Conservation (phyloP, 2,113 vertebrate species). For the Myiagra hebetior region DNA sequence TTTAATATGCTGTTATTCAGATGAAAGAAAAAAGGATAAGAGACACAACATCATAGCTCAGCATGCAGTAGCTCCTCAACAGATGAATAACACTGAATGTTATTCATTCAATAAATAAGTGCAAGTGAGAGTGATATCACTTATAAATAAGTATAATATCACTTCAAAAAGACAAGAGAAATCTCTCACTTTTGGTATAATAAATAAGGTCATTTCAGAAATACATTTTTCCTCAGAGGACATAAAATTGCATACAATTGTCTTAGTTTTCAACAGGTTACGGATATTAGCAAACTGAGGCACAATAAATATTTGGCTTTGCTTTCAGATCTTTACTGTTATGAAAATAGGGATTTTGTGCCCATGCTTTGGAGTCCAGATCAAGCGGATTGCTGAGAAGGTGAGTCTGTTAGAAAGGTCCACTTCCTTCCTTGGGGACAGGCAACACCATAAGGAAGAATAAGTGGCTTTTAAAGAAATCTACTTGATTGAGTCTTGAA, state of each 20-base stretch:
- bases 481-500: neutral
- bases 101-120: neutral
- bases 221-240: neutral
- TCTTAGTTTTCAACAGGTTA: neutral
- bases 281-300: neutral
- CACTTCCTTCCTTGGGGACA: neutral
- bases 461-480: neutral
- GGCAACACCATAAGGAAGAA: rapidly evolving
- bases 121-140: neutral
- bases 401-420: neutral
- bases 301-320: neutral
- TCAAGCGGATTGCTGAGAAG: neutral
- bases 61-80: neutral
- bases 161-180: neutral
- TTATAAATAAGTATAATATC: neutral
- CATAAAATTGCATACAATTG: neutral
- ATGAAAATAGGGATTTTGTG: neutral
- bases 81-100: neutral
- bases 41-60: neutral
- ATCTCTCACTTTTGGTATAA: neutral
- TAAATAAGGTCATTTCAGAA: neutral
- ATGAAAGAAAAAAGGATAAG: neutral
- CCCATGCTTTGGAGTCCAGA: neutral
- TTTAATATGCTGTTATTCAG: neutral
- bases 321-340: neutral